Conservation (phyloP, 2,888 invertebrate genomes). For the Caenorhabditis wallacei region DNA sequence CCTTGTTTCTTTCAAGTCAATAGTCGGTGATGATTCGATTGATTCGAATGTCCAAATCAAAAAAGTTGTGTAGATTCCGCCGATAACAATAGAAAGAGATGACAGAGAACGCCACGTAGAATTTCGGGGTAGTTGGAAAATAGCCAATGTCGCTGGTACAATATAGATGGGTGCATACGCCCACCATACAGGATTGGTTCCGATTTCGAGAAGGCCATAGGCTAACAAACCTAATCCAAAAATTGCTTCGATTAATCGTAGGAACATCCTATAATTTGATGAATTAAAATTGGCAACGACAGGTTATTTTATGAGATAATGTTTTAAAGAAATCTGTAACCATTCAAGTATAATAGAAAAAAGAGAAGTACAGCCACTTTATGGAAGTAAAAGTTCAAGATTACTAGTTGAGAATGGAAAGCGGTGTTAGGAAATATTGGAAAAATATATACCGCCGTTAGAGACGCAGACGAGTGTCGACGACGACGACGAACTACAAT, state of each 20-base stretch:
- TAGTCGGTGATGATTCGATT: constrained; percentile 39
- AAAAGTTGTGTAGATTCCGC: constrained; percentile 50
- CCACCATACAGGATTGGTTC: constrained; percentile 41
- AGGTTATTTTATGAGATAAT: too few species aligned
- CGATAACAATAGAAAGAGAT: constrained; percentile 39
- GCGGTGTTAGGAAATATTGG: not conserved
- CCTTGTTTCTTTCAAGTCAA: constrained; percentile 34
- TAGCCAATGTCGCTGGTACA: constrained; percentile 27
- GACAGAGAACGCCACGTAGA: constrained; percentile 54
- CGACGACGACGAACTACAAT: constrained; percentile 17
- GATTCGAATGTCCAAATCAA: constrained; percentile 57
- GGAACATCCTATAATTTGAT: constrained; percentile 42
- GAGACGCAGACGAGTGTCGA: constrained; percentile 38
- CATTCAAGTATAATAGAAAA: not conserved
- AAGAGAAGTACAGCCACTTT: constrained; percentile 41
- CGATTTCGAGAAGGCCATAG: constrained; percentile 32
- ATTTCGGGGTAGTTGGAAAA: constrained; percentile 42
- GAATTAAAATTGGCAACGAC: not conserved
- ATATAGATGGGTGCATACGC: constrained; percentile 51
- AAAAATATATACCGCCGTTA: not conserved
- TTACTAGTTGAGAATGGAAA: constrained; percentile 41
- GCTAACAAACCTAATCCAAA: constrained; percentile 36
- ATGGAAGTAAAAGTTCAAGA: constrained; percentile 17
- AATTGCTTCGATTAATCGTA: constrained; percentile 28
- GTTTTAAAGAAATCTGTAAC: too few species aligned